phyloP scores from a whole-genome alignment of 2,113 vertebrate species.

The Hypomesus transpacificus region DNA sequence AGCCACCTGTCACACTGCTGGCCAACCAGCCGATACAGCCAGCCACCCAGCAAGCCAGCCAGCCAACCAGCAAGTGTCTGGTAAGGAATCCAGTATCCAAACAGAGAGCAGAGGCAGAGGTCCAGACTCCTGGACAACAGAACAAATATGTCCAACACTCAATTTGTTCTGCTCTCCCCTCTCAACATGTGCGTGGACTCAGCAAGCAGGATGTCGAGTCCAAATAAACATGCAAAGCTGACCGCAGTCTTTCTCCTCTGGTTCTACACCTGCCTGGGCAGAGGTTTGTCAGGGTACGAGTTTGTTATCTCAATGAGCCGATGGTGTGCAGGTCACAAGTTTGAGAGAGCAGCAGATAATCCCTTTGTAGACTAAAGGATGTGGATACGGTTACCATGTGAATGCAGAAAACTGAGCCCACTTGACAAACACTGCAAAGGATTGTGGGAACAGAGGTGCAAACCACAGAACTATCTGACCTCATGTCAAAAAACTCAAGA shows the following conservation, averaged over 20 bases:
- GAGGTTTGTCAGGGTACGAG: too few relatives aligned
- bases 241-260: too few relatives aligned
- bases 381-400: slow-evolving; percentile 37
- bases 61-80: neutral
- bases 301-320: slow-evolving; percentile 20
- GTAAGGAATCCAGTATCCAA: neutral
- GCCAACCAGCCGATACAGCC: neutral
- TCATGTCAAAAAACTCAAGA: too few relatives aligned
- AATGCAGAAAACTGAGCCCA: slow-evolving; percentile 39
- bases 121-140: slow-evolving; percentile 1
- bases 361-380: slow-evolving; percentile 14
- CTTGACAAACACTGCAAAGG: slow-evolving; percentile 37
- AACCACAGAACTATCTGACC: neutral
- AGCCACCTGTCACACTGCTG: too few relatives aligned
- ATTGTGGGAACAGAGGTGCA: slow-evolving; percentile 2
- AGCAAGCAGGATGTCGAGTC: neutral
- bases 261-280: too few relatives aligned
- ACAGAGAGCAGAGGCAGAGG: slow-evolving; percentile 13
- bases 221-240: slow-evolving; percentile 10
- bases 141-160: slow-evolving; percentile 9
- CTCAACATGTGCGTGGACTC: neutral
- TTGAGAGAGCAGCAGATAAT: slow-evolving; percentile 27
- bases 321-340: slow-evolving; percentile 37
- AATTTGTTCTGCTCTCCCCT: slow-evolving; percentile 4
- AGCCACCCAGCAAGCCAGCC: neutral